phyloP scores from a whole-genome alignment of 2,113 vertebrate species.

The Siniperca knerii region DNA sequence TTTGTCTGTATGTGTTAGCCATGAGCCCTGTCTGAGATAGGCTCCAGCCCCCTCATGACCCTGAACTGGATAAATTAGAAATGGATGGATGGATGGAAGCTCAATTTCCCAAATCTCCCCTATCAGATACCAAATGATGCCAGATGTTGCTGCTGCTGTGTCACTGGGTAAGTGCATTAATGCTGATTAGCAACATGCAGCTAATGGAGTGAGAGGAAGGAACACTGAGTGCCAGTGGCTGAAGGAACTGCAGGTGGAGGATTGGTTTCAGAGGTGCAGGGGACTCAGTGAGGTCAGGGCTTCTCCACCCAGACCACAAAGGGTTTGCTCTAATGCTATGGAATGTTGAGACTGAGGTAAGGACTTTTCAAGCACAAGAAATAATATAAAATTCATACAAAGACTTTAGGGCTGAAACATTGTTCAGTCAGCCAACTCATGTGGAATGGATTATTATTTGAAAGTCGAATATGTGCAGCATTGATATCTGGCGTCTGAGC shows the following conservation, averaged over 20 bases:
- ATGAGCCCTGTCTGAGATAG: background rate
- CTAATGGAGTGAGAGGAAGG: background rate
- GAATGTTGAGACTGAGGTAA: background rate
- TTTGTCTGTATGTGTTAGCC: background rate
- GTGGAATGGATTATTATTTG: too few relatives aligned
- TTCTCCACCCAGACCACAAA: background rate
- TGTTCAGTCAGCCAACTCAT: background rate
- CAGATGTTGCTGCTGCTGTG: slow-evolving; percentile 20
- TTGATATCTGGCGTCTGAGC: too few relatives aligned
- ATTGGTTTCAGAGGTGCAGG: background rate
- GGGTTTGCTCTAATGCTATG: background rate
- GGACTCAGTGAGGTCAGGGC: too few relatives aligned
- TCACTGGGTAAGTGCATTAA: background rate
- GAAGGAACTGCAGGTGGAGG: background rate
- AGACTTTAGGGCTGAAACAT: background rate
- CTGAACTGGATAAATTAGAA: background rate
- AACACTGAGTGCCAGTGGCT: background rate
- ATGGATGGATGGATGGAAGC: background rate
- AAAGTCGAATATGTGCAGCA: too few relatives aligned
- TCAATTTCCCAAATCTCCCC: background rate
- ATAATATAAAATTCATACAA: background rate
- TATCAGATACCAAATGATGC: background rate
- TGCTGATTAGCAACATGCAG: slow-evolving; percentile 1
- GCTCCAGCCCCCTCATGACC: background rate
- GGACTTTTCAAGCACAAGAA: background rate